phyloP scores from a whole-genome alignment of 2,888 invertebrate species.

The Uropetala carovei region DNA sequence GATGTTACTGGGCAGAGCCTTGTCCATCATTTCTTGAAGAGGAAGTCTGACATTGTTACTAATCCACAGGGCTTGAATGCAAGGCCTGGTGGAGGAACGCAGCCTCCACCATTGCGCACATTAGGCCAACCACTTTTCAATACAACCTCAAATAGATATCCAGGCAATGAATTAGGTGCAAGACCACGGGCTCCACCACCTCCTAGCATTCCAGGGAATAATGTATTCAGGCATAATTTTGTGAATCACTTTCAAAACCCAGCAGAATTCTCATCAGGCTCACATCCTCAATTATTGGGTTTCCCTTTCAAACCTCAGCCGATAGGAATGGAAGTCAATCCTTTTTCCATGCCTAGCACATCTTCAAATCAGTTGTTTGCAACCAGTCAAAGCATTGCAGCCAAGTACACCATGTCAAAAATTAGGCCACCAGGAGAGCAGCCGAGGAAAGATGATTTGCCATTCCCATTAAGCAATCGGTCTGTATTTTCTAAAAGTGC shows the following conservation, averaged over 20 bases:
- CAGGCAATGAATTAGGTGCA: background rate
- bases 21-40: slow-evolving; percentile 1
- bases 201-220: background rate
- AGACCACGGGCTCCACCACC: background rate
- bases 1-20: slow-evolving; percentile 27
- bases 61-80: background rate
- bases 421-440: background rate
- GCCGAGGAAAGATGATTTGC: background rate
- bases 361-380: background rate
- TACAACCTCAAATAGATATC: background rate
- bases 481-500: background rate
- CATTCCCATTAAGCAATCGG: background rate
- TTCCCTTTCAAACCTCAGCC: background rate
- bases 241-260: slow-evolving; percentile 16
- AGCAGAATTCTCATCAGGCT: background rate
- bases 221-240: background rate
- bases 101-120: background rate
- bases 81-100: background rate
- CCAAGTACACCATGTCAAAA: background rate
- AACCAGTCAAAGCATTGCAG: background rate
- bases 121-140: background rate
- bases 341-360: background rate
- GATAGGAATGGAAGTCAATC: background rate
- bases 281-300: background rate
- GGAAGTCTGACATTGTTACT: background rate